Evolutionary conservation across 2,113 vertebrate genomes (phyloP), one percentile per base, ranked within the genome.

Genomic region (Chamaetylas fuelleborni): DNA sequence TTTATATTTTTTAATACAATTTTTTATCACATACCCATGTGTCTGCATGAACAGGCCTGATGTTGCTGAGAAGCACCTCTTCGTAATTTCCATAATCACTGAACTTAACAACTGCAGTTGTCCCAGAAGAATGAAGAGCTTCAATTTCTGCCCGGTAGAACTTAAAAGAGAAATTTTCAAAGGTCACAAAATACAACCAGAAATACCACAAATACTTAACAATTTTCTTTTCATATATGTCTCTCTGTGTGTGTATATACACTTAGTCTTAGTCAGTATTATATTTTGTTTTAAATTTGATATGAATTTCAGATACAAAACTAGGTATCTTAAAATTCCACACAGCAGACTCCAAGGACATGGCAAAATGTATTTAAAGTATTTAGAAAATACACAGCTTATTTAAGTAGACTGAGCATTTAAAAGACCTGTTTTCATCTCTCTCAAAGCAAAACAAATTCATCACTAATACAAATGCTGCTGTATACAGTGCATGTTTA

Each of bases 71-170:
- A 89, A 99, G 98, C 76, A 99, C 99, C 95, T 99, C 99, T 98
- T 99, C 99, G 42, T 99, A 99, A 98, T 99, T 99, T 87, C 99
- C 99, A 81, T 99, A 99, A 93, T 99, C 99, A 81, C 98, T 98
- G 97, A 99, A 99, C 50, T 99, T 99, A 92, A 99, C 99, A 94
- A 99, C 99, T 33, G 99, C 99, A 26, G 99, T 99, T 91, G 98
- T 98, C 92, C 99, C 99, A 28, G 99, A 99, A 77, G 99, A 99
- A 97, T 99, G 99, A 51, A 99, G 98, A 56, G 99, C 99, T 97
- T 99, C 99, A 89, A 99, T 98, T 97, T 98, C 98, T 91, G 99
- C 99, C 73, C 98, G 98, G 95, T 99, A 99, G 97, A 99, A 99
- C 99, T 99, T 96, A 17, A 95, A 96, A 97, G 73, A 95, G 81